Conservation (phyloP, 2,888 invertebrate genomes). For the Homarus gammarus region DNA sequence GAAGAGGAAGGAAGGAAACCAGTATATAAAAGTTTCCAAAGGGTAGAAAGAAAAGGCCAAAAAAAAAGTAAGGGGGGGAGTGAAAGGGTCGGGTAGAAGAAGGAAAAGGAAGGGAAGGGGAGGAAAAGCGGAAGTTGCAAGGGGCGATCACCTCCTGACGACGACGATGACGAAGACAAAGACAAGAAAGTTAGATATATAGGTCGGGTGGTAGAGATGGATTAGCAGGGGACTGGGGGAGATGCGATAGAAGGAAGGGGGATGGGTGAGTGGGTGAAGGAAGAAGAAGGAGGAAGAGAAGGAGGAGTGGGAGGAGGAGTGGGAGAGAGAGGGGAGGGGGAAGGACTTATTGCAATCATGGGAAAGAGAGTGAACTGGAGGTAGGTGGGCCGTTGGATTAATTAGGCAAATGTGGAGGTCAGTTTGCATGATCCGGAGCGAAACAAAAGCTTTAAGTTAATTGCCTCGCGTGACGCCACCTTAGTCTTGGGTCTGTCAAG, state of each 20-base stretch:
- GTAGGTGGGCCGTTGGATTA: constrained; percentile 35
- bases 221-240: too few relatives aligned
- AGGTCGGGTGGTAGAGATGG: too few relatives aligned
- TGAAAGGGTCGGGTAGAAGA: background rate
- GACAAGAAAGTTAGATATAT: too few relatives aligned
- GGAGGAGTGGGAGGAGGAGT: too few relatives aligned
- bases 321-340: background rate
- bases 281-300: constrained; percentile 1
- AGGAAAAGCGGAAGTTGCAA: too few relatives aligned
- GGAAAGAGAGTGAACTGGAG: constrained; percentile 14
- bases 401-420: constrained; percentile 54
- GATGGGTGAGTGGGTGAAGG: background rate
- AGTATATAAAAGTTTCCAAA: too few relatives aligned
- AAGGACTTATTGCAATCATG: constrained; percentile 31
- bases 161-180: too few relatives aligned
- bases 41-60: too few relatives aligned
- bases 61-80: background rate
- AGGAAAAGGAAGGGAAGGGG: background rate
- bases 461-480: constrained; percentile 35
- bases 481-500: constrained; percentile 20
- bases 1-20: too few relatives aligned
- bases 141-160: too few relatives aligned
- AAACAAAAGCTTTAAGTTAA: constrained; percentile 54
- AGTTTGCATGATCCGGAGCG: constrained; percentile 45
- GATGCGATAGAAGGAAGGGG: too few relatives aligned